Evolutionary conservation across 2,797 vertebrate genomes (phyloP).

Genomic region (Leptoclinus maculatus): DNA sequence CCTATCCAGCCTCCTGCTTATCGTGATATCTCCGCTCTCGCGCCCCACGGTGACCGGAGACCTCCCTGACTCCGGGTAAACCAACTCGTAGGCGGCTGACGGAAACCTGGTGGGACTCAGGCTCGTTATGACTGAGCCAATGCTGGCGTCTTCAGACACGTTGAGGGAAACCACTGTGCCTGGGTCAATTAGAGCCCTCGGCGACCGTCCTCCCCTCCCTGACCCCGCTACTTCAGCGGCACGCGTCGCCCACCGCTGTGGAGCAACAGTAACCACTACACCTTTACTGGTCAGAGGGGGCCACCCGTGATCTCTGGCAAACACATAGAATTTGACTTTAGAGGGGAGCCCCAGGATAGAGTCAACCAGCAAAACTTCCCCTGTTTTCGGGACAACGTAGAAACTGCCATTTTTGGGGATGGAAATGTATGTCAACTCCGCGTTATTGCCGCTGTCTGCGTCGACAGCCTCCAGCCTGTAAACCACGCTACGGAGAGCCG

Average conservation of each 20-base stretch:
- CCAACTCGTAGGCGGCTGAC: conserved; percentile 83
- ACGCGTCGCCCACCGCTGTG: conserved; percentile 75
- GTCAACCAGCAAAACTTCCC: conserved; percentile 89
- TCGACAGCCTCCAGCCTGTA: conserved; percentile 85
- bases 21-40: conserved; percentile 86
- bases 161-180: conserved; percentile 76
- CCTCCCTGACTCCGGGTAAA: conserved; percentile 81
- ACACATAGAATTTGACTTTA: conserved; percentile 82
- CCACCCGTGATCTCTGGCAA: conserved; percentile 87
- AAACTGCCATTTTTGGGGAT: conserved; percentile 86
- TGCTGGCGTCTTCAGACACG: conserved; percentile 85
- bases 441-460: conserved; percentile 88
- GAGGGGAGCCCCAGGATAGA: conserved; percentile 86
- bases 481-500: conserved; percentile 85
- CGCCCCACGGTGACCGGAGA: conserved; percentile 85
- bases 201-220: conserved; percentile 54
- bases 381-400: conserved; percentile 92
- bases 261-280: conserved; percentile 82
- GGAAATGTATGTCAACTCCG: conserved; percentile 87
- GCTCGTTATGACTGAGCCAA: conserved; percentile 84
- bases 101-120: conserved; percentile 82
- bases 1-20: conserved; percentile 85
- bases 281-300: conserved; percentile 84
- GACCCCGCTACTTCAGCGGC: conserved; percentile 22
- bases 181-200: conserved; percentile 74